These are phyloP conservation scores for Poeciliopsis paucimaculata DNA, from an alignment of 2,797 vertebrate species.

Conservation along the genomic window DNA sequence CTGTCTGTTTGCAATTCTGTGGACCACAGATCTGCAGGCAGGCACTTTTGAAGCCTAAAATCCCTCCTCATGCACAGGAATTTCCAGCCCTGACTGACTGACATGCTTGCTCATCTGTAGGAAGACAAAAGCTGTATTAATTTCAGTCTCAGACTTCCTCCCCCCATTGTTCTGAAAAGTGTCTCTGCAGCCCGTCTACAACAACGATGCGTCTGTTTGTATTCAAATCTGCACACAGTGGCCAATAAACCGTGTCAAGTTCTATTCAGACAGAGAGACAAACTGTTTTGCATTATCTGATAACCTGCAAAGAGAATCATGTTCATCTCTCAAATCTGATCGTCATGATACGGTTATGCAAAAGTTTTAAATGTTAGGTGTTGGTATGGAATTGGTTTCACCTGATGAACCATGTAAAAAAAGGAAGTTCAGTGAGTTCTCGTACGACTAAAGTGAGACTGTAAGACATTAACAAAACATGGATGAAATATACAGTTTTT, in stretches of 20 bases:
- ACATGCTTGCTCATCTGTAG: slow-evolving; percentile 43
- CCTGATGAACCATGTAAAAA: slow-evolving; percentile 4
- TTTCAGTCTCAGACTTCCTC: slow-evolving; percentile 22
- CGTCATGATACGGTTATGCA: slow-evolving; percentile 39
- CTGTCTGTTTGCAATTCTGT: slow-evolving; percentile 21
- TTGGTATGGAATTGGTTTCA: slow-evolving; percentile 38
- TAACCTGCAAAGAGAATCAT: slow-evolving; percentile 12
- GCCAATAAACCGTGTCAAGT: slow-evolving; percentile 36
- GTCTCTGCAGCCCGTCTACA: slow-evolving; percentile 36
- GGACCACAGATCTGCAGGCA: slow-evolving; percentile 27
- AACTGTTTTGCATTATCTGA: slow-evolving; percentile 60
- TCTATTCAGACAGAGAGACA: slow-evolving; percentile 47
- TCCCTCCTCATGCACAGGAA: slow-evolving; percentile 31
- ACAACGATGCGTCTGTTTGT: slow-evolving; percentile 47
- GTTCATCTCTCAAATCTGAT: slow-evolving; percentile 33
- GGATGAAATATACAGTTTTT: not conserved
- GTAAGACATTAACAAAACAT: not conserved
- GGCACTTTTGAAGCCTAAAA: slow-evolving; percentile 17
- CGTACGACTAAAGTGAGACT: not conserved
- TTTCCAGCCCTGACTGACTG: slow-evolving; percentile 51
- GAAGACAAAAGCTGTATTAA: slow-evolving; percentile 61
- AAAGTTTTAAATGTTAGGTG: slow-evolving; percentile 34
- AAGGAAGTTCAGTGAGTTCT: not conserved
- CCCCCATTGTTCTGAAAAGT: slow-evolving; percentile 22
- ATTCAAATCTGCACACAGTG: slow-evolving; percentile 56